Base-by-base conservation (phyloP, 2,888 invertebrate genomes). In the Calliopum simillimum region DNA sequence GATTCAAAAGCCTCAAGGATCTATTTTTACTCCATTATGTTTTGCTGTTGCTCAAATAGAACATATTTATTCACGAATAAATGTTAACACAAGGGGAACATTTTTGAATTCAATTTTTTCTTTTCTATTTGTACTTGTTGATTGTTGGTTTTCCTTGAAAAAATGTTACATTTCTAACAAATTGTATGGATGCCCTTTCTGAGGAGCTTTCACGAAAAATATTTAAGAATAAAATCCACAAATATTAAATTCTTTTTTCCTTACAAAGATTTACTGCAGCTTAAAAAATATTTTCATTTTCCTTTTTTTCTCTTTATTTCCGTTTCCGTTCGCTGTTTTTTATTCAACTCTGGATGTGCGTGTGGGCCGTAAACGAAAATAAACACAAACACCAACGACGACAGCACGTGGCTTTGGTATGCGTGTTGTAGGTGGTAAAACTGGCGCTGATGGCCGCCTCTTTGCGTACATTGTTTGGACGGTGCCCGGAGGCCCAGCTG, bases 401-500 rank as follows among this genome's bases (percentile, higher is more conserved):
- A 46, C 86, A 94, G 94, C 95, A 75, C 92, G 95, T 77, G 97
- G 97, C 70, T 95, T 97, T 82, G 97, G 97, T 44, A 95, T 98
- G 95, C 90, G 96, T 74, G 95, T 97, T 33, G 96, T 97, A 58
- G 97, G 97, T 19, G 97, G 97, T 41, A 96, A 96, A 86, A 92
- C 93, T 43, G 94, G 93, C 71, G 89, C 91, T 43, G 95, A 95
- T 85, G 96, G 96, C 5, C 91, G 93, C 47, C 91, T 96, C 75
- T 95, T 95, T 85, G 96, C 96, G 59, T 94, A 94, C 84, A 94
- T 96, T 82, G 95, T 96, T 71, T 96, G 95, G 93, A 96, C 96
- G 4, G 94, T 95, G 74, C 94, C 94, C 13, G 95, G 95, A 56
- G 97, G 97, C 43, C 94, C 96, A 33, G 97, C 97, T 1, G 95